Evolutionary conservation across 2,113 vertebrate species (phyloP), one percentile per base, ranked within the genome.

Genomic region (Podiceps cristatus): DNA sequence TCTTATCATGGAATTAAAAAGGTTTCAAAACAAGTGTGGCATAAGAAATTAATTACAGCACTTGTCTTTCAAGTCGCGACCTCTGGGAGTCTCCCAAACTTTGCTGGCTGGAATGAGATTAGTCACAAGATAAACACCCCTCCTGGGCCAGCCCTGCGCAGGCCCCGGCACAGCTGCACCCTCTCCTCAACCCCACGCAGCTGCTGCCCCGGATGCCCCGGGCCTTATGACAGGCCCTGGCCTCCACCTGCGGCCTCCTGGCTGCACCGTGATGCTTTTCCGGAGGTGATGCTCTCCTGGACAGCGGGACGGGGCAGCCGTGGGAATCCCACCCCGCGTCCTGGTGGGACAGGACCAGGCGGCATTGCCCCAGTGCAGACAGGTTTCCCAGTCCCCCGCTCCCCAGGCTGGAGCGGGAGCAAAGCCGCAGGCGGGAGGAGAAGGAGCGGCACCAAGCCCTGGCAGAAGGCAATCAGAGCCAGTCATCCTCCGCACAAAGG

Each of bases 11-110:
- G 89, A 96, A 95, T 91, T 91, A 73, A 93, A 60, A 89, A 87
- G 35, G 58, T 77, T 96, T 91, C 86, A 82, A 94, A 96, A 91
- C 87, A 94, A 89, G 66, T 4, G 50, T 53, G 73, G 77, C 91
- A 76, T 58, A 73, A 94, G 84, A 91, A 87, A 94, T 82, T 85
- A 87, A 96, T 96, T 90, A 96, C 80, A 89, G 33, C 94, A 90
- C 63, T 95, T 89, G 96, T 71, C 91, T 96, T 90, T 96, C 68
- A 86, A 90, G 84, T 90, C 69, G 1, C 2, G 15, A 96, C 87
- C 94, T 97, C 88, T 95, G 94, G 88, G 92, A 95, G 76, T 25
- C 88, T 96, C 96, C 95, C 91, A 71, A 64, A 58, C 33, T 47
- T 67, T 42, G 64, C 69, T 63, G 94, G 88, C 88, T 75, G 77